Conservation (phyloP, 2,888 invertebrate species). For the Gibbula magus region DNA sequence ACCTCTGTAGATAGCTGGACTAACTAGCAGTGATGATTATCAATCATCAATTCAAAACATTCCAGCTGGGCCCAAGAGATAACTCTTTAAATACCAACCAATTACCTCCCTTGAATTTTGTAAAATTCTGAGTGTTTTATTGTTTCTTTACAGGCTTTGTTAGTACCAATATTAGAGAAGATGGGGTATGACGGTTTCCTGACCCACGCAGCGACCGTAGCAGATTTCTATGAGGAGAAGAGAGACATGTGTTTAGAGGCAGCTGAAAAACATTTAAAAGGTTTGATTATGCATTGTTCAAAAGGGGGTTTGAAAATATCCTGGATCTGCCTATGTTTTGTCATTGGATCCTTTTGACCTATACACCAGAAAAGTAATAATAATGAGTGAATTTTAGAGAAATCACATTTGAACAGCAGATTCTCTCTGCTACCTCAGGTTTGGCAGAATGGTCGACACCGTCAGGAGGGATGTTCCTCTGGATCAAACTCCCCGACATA, state of each 20-base stretch:
- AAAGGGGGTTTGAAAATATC: too few species aligned
- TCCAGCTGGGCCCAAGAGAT: background rate
- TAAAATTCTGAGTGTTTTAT: background rate
- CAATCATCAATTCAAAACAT: too few species aligned
- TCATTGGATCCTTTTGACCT: too few species aligned
- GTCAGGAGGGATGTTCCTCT: conserved; percentile 86
- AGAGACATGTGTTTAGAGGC: conserved; percentile 81
- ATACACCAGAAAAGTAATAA: too few species aligned
- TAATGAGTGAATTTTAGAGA: too few species aligned
- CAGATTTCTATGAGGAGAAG: conserved; percentile 81
- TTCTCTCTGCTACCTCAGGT: conserved; percentile 70
- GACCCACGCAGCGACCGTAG: conserved; percentile 79
- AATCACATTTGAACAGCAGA: too few species aligned
- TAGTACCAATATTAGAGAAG: conserved; percentile 78
- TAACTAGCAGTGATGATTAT: too few species aligned
- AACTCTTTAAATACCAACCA: background rate
- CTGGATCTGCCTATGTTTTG: too few species aligned
- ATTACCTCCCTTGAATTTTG: background rate
- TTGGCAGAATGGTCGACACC: conserved; percentile 83
- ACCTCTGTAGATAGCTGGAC: too few species aligned
- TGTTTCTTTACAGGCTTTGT: conserved; percentile 77
- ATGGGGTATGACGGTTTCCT: conserved; percentile 81
- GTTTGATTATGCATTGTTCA: conserved; percentile 73
- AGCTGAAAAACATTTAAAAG: conserved; percentile 79
- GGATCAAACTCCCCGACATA: conserved; percentile 83